Conservation (phyloP, 2,797 vertebrate genomes). For the Notolepis coatsorum region DNA sequence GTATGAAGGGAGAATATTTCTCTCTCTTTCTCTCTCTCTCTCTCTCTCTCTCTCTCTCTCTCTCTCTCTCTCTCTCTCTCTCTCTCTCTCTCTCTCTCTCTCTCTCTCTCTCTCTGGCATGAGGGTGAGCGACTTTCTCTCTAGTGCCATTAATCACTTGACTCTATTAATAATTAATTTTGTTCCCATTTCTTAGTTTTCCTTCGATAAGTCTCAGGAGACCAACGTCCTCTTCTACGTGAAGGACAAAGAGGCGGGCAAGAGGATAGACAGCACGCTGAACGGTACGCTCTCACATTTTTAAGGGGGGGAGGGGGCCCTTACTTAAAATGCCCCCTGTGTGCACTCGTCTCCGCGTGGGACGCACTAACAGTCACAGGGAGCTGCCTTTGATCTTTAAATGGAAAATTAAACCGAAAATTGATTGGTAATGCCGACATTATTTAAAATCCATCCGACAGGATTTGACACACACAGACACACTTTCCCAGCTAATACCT, state of each 20-base stretch:
- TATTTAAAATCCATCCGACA: slow-evolving; percentile 5
- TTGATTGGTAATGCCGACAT: slow-evolving; percentile 27
- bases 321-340: slow-evolving; percentile 41
- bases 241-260: slow-evolving; percentile 81
- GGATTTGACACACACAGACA: slow-evolving; percentile 23
- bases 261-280: slow-evolving; percentile 95
- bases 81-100: slow-evolving; percentile 38
- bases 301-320: slow-evolving; percentile 33
- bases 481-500: not conserved
- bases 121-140: slow-evolving; percentile 50
- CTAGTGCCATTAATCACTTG: slow-evolving; percentile 72
- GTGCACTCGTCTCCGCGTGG: slow-evolving; percentile 27
- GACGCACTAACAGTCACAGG: slow-evolving; percentile 6
- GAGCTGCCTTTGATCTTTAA: slow-evolving; percentile 35
- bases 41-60: slow-evolving; percentile 33
- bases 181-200: slow-evolving; percentile 81
- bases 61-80: slow-evolving; percentile 24
- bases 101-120: slow-evolving; percentile 41
- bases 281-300: slow-evolving; percentile 81
- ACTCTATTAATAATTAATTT: slow-evolving; percentile 73
- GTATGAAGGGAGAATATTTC: slow-evolving; percentile 28
- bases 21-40: slow-evolving; percentile 40
- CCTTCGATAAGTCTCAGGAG: slow-evolving; percentile 87
- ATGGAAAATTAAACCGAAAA: slow-evolving; percentile 34
- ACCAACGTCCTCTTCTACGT: slow-evolving; percentile 88